Evolutionary conservation across 2,797 vertebrate genomes (phyloP).

Genomic region (Gallinago stenura): DNA sequence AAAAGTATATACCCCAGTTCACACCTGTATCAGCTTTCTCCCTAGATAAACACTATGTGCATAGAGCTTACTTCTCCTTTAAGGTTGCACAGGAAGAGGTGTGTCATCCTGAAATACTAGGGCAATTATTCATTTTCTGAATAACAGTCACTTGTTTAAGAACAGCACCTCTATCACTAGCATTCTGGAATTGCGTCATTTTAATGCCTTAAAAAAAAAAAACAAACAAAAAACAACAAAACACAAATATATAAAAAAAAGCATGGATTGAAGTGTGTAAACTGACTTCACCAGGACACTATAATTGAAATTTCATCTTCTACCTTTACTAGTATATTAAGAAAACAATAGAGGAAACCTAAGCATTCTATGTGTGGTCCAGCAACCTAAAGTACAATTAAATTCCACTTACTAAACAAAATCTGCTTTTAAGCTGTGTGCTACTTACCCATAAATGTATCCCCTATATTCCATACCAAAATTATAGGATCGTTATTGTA

Average conservation of each 20-base stretch:
- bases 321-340: background rate
- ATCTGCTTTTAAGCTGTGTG: background rate
- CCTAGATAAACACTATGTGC: background rate
- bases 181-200: background rate
- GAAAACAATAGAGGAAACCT: background rate
- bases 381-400: background rate
- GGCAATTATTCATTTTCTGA: background rate
- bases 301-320: background rate
- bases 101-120: background rate
- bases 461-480: background rate
- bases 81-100: background rate
- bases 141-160: background rate
- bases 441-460: background rate
- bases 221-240: background rate
- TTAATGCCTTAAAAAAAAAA: background rate
- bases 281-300: background rate
- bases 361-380: background rate
- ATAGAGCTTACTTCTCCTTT: background rate
- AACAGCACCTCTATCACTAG: background rate
- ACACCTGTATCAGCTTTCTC: background rate
- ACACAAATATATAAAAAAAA: background rate
- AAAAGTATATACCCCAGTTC: background rate
- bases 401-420: background rate
- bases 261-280: background rate
- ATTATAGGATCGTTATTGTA: background rate